Evolutionary conservation across 2,888 invertebrate species (phyloP).

Genomic region (Pseudoips prasinana): DNA sequence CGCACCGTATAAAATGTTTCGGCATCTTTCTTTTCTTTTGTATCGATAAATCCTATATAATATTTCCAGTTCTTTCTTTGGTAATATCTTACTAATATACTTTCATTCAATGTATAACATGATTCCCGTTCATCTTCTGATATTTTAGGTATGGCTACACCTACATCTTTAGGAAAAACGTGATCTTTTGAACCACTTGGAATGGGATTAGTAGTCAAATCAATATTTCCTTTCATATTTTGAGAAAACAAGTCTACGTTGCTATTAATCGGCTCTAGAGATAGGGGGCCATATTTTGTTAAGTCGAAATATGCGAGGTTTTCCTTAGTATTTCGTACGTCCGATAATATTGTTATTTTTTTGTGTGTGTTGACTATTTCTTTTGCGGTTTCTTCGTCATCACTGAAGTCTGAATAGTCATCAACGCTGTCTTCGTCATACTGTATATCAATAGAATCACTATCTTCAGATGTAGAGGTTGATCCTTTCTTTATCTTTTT

Average conservation of each 20-base stretch:
- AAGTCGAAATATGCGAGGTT: constrained; percentile 1
- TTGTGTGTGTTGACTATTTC: not conserved
- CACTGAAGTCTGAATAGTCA: too few species aligned
- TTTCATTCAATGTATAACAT: not conserved
- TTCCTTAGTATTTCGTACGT: constrained; percentile 1
- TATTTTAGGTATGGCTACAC: too few species aligned
- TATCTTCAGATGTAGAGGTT: too few species aligned
- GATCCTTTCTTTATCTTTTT: too few species aligned
- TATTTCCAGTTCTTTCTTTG: constrained; percentile 5
- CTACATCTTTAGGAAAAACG: too few species aligned
- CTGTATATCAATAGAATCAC: not conserved
- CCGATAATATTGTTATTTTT: not conserved
- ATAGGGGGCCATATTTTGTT: not conserved
- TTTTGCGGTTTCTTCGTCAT: not conserved
- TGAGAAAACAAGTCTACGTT: too few species aligned
- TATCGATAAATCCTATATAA: constrained; percentile 3
- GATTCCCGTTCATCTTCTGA: not conserved
- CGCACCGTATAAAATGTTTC: not conserved
- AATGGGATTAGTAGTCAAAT: constrained; percentile 5
- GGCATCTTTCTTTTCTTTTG: constrained; percentile 2
- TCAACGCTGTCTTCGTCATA: too few species aligned
- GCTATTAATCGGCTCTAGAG: too few species aligned
- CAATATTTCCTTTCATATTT: constrained; percentile 1
- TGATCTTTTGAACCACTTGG: constrained; percentile 1
- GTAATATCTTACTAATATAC: constrained; percentile 3